Evolutionary conservation across 2,888 invertebrate genomes (phyloP).

Genomic region (Diogma glabrata): DNA sequence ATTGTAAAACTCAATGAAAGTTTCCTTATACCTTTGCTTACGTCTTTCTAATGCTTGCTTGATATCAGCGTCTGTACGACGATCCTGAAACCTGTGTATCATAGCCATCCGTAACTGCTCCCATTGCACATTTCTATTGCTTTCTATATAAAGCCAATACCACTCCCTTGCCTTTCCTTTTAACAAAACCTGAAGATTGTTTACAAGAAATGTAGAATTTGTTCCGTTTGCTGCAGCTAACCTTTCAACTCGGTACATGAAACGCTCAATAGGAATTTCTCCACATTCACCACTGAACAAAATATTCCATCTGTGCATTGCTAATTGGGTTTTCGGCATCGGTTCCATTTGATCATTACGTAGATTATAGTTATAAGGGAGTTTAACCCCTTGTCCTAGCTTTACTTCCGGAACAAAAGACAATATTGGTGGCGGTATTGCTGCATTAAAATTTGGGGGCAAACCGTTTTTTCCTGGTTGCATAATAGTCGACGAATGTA

Average conservation of each 20-base stretch:
- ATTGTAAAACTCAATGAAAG: neutral
- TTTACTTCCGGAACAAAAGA: no score
- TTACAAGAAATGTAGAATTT: no score
- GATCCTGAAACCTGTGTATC: neutral
- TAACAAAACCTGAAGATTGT: no score
- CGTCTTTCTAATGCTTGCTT: neutral
- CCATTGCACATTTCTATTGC: no score
- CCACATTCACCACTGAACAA: neutral
- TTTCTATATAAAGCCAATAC: no score
- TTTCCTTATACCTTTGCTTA: neutral
- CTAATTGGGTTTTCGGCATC: neutral
- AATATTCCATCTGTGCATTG: neutral
- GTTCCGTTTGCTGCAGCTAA: no score
- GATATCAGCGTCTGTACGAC: neutral
- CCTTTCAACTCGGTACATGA: neutral
- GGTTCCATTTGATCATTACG: no score
- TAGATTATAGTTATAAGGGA: no score
- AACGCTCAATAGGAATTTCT: neutral
- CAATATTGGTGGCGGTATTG: neutral
- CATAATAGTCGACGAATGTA: no score
- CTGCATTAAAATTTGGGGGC: neutral
- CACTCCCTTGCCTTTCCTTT: no score
- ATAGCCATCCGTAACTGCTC: neutral
- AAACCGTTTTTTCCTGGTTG: neutral
- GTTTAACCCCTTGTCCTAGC: no score